Base-by-base conservation (phyloP, 2,113 vertebrate species). In the Halichoeres trimaculatus region DNA sequence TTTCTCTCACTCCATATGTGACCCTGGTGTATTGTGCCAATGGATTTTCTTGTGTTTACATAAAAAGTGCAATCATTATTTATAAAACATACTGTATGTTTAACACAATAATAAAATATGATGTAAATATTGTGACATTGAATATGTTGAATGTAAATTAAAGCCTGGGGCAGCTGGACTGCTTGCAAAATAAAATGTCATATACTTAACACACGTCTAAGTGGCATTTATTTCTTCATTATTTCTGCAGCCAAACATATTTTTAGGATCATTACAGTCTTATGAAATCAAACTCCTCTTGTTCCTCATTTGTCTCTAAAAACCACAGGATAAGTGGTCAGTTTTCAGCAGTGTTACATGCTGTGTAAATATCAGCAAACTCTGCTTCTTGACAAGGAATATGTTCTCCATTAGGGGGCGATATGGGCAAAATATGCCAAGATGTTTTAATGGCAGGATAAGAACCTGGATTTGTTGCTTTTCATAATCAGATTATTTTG, bases 151-250 rank as follows among this genome's bases (percentile, higher is more conserved):
- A 55, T 72, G 69, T 78, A 22, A 76, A 38, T 58, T 75, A 43
- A 43, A 45, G 34, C 50, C 35, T 45, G 10, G 2, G 26, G 74
- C 89, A 89, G 89, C 88, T 82, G 86, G 89, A 76, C 79, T 88
- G 87, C 75, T 61, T 4, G 0, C 54, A n/a, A 48, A 88, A 86
- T 86, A 87, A 89, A 89, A 36, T 30, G 30, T 30, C 30, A 30
- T 20, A 0, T 53, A 11, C 64, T 74, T 1, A 69, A 66, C 12
- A 48, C 30, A 35, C 17, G 17, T 61, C 8, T 57, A 1, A 14
- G 20, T 20, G 57, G 10, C 2, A 1, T 65, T 59, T 45, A 2
- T 62, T 61, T 68, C 3, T 20, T 14, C 26, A 59, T 23, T 22
- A 14, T 17, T 2, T 45, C 1, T 17, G 2, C 16, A 17, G 17